Percentiles rank a stretch among this genome's conserved stretches.
Conservation (phyloP, 2,888 invertebrate genomes). For the Eupithecia exiguata region DNA sequence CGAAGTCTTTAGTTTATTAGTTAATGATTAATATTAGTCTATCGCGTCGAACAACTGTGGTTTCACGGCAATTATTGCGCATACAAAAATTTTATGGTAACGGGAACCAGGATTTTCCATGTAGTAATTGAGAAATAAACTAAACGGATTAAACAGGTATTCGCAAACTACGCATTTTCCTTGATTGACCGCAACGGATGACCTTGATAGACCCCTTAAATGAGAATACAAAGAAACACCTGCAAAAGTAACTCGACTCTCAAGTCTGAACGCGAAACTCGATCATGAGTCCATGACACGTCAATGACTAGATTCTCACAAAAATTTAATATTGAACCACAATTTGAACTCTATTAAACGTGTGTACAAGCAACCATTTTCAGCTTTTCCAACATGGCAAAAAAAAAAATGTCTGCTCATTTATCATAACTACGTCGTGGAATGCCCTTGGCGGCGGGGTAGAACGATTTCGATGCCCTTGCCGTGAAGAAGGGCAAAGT, state of each 20-base stretch:
- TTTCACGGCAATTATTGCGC: not conserved
- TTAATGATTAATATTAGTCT: not conserved
- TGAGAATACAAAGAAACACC: not conserved
- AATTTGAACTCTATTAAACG: not conserved
- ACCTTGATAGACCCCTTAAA: not conserved
- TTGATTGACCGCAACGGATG: not conserved
- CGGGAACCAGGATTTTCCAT: not conserved
- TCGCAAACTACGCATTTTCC: not conserved
- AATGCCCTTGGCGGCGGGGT: slow-evolving; percentile 30
- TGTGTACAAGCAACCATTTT: slow-evolving; percentile 8
- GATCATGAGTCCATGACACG: too few relatives aligned
- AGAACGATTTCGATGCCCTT: slow-evolving; percentile 30
- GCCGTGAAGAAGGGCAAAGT: slow-evolving; percentile 30
- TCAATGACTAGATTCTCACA: not conserved
- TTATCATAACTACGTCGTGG: slow-evolving; percentile 25
- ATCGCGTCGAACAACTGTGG: not conserved
- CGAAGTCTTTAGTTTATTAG: not conserved
- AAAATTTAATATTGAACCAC: not conserved
- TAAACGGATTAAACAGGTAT: not conserved
- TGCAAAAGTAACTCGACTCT: too few relatives aligned
- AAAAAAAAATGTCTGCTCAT: slow-evolving; percentile 27
- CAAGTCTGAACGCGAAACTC: not conserved
- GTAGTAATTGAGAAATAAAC: not conserved
- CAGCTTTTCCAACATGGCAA: not conserved
- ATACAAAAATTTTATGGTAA: not conserved